Base-by-base conservation (phyloP, 2,797 vertebrate genomes). In the Microchirus variegatus region DNA sequence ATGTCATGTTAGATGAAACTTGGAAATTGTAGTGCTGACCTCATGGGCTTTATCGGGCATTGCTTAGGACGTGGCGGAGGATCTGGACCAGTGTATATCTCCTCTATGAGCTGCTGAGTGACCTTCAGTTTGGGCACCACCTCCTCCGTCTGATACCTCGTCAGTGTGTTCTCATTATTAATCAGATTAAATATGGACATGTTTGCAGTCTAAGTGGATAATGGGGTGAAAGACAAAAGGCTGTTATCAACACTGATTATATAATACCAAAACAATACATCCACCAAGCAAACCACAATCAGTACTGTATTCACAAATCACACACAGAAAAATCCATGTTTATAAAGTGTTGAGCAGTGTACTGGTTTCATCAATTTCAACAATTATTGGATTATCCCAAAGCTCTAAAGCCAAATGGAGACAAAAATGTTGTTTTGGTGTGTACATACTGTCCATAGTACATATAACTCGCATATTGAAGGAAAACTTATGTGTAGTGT, bases 11-110 rank as follows among this genome's bases (percentile, higher is more conserved):
- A 35, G 8, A 22, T 18, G 16, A 52, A 13, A 2, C 19, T 13
- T 57, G 5, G 4, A 17, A 3, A 37, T 16, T 43, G 36, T 11
- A 44, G 43, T 16, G n/a, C 73, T 73, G 15, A 97, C 96, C 95
- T 96, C 94, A 93, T 94, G 46, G 96, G 94, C 83, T 98, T 98
- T 78, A 98, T 94, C 26, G 94, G 96, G 81, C 94, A 94, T 1
- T 91, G 88, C 68, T 90, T 95, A 55, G 94, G 94, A 64, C 93
- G 89, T 1, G 94, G 77, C 0, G 93, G 85, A 17, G 93, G 88
- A 18, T 93, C 91, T 18, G 95, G 93, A 43, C 91, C 90, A 12
- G 75, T 89, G 90, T 95, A 94, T 77, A 97, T 95, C 84, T 98
- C 96, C 81, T 97, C 95, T 42, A 98, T 96, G 37, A 96, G 75